phyloP scores from a whole-genome alignment of 64 coral and sea anemone genomes.

The Actinia equina region DNA sequence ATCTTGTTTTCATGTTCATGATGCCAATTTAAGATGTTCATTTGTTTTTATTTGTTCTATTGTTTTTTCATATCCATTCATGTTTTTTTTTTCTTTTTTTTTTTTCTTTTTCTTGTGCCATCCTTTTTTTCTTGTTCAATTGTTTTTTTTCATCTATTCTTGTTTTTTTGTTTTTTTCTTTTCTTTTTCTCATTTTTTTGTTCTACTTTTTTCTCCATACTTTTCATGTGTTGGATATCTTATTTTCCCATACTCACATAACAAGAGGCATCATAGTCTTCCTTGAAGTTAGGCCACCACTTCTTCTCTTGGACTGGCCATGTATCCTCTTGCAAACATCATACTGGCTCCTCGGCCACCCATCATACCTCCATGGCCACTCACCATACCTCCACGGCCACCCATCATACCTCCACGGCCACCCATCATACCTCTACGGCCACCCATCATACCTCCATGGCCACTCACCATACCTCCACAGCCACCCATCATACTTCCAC shows the following conservation, averaged over 20 bases:
- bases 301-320: not conserved
- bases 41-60: not conserved
- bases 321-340: not conserved
- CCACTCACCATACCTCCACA: too few species aligned
- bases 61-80: not conserved
- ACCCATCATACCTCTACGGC: not conserved
- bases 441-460: not conserved
- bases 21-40: not conserved
- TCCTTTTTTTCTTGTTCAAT: not conserved
- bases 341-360: not conserved
- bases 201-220: not conserved
- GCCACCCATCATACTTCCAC: too few species aligned
- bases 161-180: slow-evolving; percentile 10
- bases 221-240: not conserved
- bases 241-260: not conserved
- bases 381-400: not conserved
- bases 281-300: not conserved
- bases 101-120: not conserved
- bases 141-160: not conserved
- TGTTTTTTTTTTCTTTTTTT: not conserved
- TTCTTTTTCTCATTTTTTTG: not conserved
- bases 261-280: not conserved
- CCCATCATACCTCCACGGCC: not conserved
- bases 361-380: too few species aligned
- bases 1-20: not conserved